Evolutionary conservation across 2,888 invertebrate species (phyloP), one percentile per base, ranked within the genome.

Genomic region (Endomychus coccineus): DNA sequence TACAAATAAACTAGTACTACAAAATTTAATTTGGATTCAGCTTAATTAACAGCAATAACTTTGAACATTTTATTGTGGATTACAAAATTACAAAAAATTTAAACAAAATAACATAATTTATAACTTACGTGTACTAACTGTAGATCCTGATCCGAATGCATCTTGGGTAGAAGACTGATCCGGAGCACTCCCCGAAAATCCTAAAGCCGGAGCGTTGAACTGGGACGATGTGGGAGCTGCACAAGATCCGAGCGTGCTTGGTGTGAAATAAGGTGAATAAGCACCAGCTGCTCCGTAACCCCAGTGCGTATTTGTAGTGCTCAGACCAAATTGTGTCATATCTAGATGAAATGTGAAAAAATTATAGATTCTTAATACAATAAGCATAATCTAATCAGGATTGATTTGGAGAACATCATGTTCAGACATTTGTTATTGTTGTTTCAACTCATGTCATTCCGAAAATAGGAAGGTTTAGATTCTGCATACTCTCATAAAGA

Each of bases 221-320:
- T 82, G 82, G 4, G 72, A 66, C 1, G 77, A 74, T 0, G 79
- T 67, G 1, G 81, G 83, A 35, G 82, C 83, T 27, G 80, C 83
- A 58, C 82, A 87, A 12, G 82, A 85, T 16, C 82, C 82, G 45
- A 78, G 59, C 49, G 77, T 74, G 54, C 78, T 75, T 29, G 73
- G 68, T 27, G 77, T 78, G 55, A 89, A 72, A 62, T 89, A 90
- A 9, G 88, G 85, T 1, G 88, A 86, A 65, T 89, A 90, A 9
- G 86, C 87, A 38, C 84, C 82, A 16, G 88, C 83, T 27, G 86
- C 78, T 24, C 88, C 81, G 62, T 88, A 88, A 46, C 89, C 87
- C 89, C 89, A 89, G 60, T 85, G 85, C 7, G 86, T 82, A 66
- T 89, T 88, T 53, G 84, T 80, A 54, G 84, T 81, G 63, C 85